Conservation (phyloP, 2,113 vertebrate genomes). For the Pitta sordida region DNA sequence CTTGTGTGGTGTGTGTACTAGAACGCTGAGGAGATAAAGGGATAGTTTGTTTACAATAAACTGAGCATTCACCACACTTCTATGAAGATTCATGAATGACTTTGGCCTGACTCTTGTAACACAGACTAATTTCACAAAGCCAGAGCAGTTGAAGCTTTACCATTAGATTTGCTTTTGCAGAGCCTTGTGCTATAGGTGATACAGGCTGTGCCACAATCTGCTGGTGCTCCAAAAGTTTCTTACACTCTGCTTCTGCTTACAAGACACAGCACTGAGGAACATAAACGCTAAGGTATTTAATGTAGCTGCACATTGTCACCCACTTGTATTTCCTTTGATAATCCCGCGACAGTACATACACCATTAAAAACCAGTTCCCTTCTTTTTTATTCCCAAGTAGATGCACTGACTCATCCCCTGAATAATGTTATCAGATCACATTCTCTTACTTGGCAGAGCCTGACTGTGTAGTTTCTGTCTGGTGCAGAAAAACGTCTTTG, state of each 20-base stretch:
- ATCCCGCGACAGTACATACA: neutral
- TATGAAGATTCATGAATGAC: too few species aligned
- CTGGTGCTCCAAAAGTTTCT: neutral
- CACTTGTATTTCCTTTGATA: conserved; percentile 43
- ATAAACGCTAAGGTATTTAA: neutral
- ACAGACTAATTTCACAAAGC: fast-evolving
- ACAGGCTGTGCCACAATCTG: fast-evolving
- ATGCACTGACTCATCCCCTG: neutral
- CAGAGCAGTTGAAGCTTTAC: neutral
- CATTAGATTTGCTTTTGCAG: neutral
- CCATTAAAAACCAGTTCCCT: neutral
- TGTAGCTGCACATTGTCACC: neutral
- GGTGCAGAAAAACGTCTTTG: conserved; percentile 1
- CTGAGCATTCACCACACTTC: too few species aligned
- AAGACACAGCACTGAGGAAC: neutral
- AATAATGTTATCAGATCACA: conserved; percentile 22
- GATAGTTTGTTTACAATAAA: too few species aligned
- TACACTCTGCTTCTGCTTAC: neutral
- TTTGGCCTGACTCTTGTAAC: too few species aligned
- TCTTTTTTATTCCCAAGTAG: neutral
- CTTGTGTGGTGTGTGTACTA: too few species aligned
- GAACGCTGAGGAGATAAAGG: too few species aligned
- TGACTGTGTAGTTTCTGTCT: neutral
- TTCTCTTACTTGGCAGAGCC: neutral
- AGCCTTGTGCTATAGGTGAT: neutral